Conservation (phyloP, 64 coral and sea anemone species). For the Cladopsammia gracilis region DNA sequence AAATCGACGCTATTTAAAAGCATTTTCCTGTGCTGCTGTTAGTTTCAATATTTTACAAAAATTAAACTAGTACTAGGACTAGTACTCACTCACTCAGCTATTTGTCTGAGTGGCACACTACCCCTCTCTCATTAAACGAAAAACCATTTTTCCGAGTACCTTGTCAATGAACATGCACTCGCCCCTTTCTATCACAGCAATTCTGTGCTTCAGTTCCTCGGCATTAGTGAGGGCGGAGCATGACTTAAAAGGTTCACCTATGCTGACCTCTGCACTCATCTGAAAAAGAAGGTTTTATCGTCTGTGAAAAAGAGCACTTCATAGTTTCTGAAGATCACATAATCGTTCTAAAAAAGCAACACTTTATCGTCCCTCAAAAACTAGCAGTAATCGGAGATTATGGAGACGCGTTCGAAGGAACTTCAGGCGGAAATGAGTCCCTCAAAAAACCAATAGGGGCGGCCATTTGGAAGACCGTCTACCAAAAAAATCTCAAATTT, state of each 20-base stretch:
- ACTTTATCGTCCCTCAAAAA: background rate
- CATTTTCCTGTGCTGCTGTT: no score
- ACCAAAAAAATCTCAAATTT: no score
- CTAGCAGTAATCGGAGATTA: no score
- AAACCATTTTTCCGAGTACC: conserved; percentile 18
- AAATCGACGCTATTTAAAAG: no score
- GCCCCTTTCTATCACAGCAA: conserved; percentile 88
- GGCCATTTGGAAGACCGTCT: no score
- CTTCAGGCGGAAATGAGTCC: no score
- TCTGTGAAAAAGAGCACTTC: background rate
- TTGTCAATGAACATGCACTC: conserved; percentile 99
- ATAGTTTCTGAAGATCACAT: background rate
- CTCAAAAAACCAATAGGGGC: no score
- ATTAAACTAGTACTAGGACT: no score
- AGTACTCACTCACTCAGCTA: no score
- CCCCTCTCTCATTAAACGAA: background rate
- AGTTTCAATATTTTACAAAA: no score
- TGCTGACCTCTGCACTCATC: conserved; percentile 89
- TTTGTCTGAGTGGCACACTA: no score
- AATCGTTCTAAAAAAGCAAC: background rate
- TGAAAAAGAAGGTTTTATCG: conserved; percentile 1
- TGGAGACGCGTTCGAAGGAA: no score
- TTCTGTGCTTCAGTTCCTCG: conserved; percentile 86
- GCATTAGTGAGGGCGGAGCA: conserved; percentile 80
- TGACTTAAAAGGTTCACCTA: conserved; percentile 80